Evolutionary conservation across 1,140 invertebrate species (phyloP).

Genomic region (Aphis craccivora): DNA sequence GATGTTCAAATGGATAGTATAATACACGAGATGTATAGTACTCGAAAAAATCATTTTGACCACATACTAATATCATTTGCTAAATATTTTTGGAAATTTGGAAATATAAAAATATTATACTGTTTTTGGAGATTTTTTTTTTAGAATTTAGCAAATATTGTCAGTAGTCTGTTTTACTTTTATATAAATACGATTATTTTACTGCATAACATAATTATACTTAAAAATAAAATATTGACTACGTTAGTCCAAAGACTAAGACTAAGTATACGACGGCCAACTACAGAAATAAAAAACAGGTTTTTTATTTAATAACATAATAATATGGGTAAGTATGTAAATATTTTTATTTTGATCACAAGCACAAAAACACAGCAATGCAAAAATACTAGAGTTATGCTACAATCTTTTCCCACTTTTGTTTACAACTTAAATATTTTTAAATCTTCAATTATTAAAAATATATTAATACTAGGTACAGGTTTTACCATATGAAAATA

Average conservation of each 20-base stretch:
- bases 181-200: not conserved
- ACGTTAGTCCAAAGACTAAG: not conserved
- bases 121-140: not conserved
- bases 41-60: constrained; percentile 61
- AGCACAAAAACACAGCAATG: not conserved
- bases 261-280: not conserved
- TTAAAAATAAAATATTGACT: not conserved
- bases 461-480: not conserved
- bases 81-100: not conserved
- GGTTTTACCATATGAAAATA: not conserved
- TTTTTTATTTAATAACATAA: not conserved
- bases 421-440: not conserved
- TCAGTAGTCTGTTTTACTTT: not conserved
- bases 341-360: not conserved
- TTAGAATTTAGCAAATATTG: not conserved
- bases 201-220: not conserved
- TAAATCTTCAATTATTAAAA: not conserved
- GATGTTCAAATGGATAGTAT: constrained; percentile 63
- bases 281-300: not conserved
- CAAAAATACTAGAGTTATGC: not conserved
- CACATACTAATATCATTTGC: not conserved
- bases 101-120: not conserved
- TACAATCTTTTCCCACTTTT: not conserved
- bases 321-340: not conserved
- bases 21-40: constrained; percentile 64